Evolutionary conservation across 2,888 invertebrate species (phyloP).

Genomic region (Lathronympha strigana): DNA sequence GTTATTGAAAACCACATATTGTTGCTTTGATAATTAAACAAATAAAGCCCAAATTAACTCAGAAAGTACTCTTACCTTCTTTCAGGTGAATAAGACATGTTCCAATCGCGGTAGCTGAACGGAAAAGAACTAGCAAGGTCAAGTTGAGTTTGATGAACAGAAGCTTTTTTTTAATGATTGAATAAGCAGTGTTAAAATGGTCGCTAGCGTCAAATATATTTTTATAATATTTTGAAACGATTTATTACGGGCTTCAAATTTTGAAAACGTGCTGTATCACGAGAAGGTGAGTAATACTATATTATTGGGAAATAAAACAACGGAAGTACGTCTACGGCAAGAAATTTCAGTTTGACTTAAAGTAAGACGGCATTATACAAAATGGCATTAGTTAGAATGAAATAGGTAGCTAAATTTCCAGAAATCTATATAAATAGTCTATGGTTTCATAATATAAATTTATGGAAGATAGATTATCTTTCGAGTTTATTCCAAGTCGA

Average conservation of each 20-base stretch:
- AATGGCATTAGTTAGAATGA: constrained; percentile 19
- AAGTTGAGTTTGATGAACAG: constrained; percentile 77
- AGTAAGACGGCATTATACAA: constrained; percentile 15
- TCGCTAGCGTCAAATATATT: constrained; percentile 46
- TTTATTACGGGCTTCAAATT: constrained; percentile 55
- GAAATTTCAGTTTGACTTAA: constrained; percentile 40
- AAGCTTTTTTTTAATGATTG: constrained; percentile 63
- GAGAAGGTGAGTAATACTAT: constrained; percentile 58
- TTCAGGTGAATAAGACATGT: constrained; percentile 92
- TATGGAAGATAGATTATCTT: constrained; percentile 9
- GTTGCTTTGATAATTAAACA: constrained; percentile 51
- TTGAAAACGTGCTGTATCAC: constrained; percentile 49
- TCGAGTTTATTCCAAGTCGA: neutral
- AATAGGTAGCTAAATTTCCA: constrained; percentile 7
- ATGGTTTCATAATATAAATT: constrained; percentile 16
- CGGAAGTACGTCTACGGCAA: constrained; percentile 68
- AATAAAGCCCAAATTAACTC: constrained; percentile 56
- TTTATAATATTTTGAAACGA: constrained; percentile 59
- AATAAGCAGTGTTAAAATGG: constrained; percentile 43
- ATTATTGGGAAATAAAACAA: constrained; percentile 66
- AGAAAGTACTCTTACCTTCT: constrained; percentile 88
- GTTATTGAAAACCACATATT: constrained; percentile 44
- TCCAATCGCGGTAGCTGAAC: constrained; percentile 90
- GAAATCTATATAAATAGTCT: constrained; percentile 23
- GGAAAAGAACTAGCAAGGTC: constrained; percentile 87